phyloP scores from a whole-genome alignment of 2,888 invertebrate genomes.

The Drosophila borealis region DNA sequence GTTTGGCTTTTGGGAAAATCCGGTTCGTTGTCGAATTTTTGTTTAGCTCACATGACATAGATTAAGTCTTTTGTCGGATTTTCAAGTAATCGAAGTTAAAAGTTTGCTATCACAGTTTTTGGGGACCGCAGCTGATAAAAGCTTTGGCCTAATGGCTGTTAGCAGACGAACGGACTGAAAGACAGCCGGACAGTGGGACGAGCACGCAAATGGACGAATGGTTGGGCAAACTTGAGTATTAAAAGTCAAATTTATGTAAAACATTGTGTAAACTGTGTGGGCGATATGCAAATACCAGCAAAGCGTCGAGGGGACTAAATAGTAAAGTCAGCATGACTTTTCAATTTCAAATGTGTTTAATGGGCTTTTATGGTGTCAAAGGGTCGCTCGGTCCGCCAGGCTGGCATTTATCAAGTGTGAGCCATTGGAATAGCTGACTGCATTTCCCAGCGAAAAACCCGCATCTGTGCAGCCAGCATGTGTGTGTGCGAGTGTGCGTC shows the following conservation, averaged over 20 bases:
- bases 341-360: slow-evolving; percentile 70
- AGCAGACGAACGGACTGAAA: slow-evolving; percentile 9
- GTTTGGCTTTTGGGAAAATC: slow-evolving; percentile 14
- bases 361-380: slow-evolving; percentile 48
- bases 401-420: slow-evolving; percentile 45
- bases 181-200: neutral
- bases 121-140: slow-evolving; percentile 52
- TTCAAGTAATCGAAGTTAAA: slow-evolving; percentile 59
- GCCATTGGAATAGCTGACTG: slow-evolving; percentile 39
- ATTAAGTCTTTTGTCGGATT: slow-evolving; percentile 52
- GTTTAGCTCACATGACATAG: slow-evolving; percentile 27
- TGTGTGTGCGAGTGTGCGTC: neutral
- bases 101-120: slow-evolving; percentile 33
- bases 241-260: slow-evolving; percentile 78
- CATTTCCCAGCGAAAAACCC: slow-evolving; percentile 19
- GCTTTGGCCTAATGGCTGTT: slow-evolving; percentile 55
- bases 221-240: slow-evolving; percentile 60
- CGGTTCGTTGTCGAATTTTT: slow-evolving; percentile 30
- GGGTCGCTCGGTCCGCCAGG: neutral
- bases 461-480: slow-evolving; percentile 8
- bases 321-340: slow-evolving; percentile 63
- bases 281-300: slow-evolving; percentile 40
- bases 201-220: slow-evolving; percentile 24
- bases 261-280: slow-evolving; percentile 62
- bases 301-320: slow-evolving; percentile 1